Base-by-base conservation (phyloP, 2,113 vertebrate species). In the Coptodon rendalli region DNA sequence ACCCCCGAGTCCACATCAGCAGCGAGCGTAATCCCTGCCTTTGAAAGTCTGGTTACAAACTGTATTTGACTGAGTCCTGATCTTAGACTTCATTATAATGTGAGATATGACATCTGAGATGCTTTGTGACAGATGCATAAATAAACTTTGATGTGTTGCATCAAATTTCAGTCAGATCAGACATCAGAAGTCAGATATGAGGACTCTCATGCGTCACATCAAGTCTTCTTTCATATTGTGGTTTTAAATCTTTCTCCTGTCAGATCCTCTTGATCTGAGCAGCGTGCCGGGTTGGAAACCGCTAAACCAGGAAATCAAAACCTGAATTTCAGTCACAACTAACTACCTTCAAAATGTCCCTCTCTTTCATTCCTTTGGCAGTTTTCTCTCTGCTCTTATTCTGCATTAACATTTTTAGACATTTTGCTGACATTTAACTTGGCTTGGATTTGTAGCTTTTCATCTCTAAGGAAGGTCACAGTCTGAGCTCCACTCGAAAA, bases 1-100 rank as follows among this genome's bases (percentile, higher is more conserved):
- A 48, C 0, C 43, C 1, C 40, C 0, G 3, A 50, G 22, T 78
- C 71, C 24, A 50, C 43, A 5, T 1, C 71, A 50, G 43, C 11
- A 19, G 9, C 17, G 66, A 45, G 8, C 3, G 7, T 12, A 50
- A 50, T 11, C 71, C 14, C 43, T 0, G 71, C 71, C 43, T 78
- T 31, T 78, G 40, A 19, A 76, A 24, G 71, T 48, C 8, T 48
- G 71, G 13, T 5, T 76, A 0, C 24, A 76, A 29, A 19, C 9
- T 48, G 24, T 29, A 11, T 76, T 76, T 17, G 68, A 48, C 68
- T 0, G 27, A 78, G 45, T 50, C 71, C 43, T 76, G 71, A 76
- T 12, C 71, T 76, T 11, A 31, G 43, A 11, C 71, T 50, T 13
- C 45, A 5, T 50, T 78, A 8, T 31, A 19, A 76, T 19, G 16